Evolutionary conservation across 1,140 invertebrate genomes (phyloP), one percentile per base, ranked within the genome.

Genomic region (Zaprionus ornatus): DNA sequence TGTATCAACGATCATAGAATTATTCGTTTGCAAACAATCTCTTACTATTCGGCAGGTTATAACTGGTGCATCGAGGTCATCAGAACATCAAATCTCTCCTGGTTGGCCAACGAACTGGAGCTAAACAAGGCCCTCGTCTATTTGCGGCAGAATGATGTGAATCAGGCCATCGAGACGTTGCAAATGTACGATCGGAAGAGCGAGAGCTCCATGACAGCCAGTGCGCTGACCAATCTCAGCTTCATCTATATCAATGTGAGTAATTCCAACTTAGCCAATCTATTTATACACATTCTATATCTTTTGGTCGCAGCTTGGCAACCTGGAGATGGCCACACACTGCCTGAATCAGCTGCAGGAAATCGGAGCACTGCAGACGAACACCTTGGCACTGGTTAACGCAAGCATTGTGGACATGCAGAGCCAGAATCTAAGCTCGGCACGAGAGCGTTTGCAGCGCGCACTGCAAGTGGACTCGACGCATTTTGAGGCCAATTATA

Each of bases 121-220:
- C 97, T 99, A 68, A 98, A 98, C 91, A 99, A 98, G 93, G 98
- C 98, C 0, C 95, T 98, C 56, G 97, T 98, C 90, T 97, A 96
- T 92, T 93, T 99, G 15, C 96, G 97, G 72, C 96, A 97, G 92
- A 95, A 97, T 69, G 96, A 99, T 85, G 95, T 98, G 13, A 93
- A 95, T 52, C 94, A 96, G 91, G 96, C 98, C 0, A 96, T 98
- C 42, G 97, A 98, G 71, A 97, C 97, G 0, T 92, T 99, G 21
- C 97, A 97, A 93, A 95, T 96, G 68, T 98, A 99, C 92, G 97
- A 98, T 92, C 97, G 97, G 85, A 97, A 97, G 91, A 97, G 97
- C 77, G 95, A 97, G 64, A 95, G 95, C 1, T 97, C 97, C 93
- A 96, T 98, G 55, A 97, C 97, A 0, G 96, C 96, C 75, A 95